Percentiles rank a stretch among this genome's conserved stretches.
Conservation (phyloP, 2,888 invertebrate genomes). For the Ichneumoninae sp. region DNA sequence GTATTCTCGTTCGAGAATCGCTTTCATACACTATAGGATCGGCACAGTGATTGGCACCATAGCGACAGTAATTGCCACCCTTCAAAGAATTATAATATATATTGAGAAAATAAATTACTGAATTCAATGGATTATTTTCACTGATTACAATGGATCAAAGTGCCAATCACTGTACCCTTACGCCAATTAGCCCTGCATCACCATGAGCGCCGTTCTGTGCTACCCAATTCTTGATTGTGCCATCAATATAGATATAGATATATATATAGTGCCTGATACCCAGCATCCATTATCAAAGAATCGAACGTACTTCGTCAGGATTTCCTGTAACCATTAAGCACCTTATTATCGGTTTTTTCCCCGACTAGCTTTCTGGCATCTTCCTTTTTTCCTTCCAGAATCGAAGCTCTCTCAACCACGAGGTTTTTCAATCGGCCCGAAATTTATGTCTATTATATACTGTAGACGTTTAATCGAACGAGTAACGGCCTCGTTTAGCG, state of each 20-base stretch:
- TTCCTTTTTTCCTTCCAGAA: not conserved
- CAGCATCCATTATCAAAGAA: conserved; percentile 8
- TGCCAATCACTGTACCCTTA: conserved; percentile 16
- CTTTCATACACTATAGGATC: conserved; percentile 1
- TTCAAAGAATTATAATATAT: not conserved
- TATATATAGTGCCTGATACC: conserved; percentile 37
- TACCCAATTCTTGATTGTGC: conserved; percentile 1
- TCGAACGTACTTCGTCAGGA: conserved; percentile 1
- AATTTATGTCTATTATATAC: conserved; percentile 6
- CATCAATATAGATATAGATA: conserved; percentile 1
- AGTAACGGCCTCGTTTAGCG: conserved; percentile 7
- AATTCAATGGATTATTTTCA: not conserved
- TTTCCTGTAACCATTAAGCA: conserved; percentile 6
- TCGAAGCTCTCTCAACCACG: not conserved
- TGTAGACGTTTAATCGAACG: conserved; percentile 19
- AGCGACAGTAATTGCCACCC: not conserved
- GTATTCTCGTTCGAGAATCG: not conserved
- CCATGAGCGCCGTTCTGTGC: conserved; percentile 13
- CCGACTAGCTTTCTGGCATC: not conserved
- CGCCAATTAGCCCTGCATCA: conserved; percentile 8
- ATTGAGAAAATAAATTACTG: not conserved
- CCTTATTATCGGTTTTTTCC: conserved; percentile 18
- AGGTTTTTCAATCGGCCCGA: not conserved
- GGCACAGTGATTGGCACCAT: conserved; percentile 17
- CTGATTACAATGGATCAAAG: not conserved